These are phyloP conservation scores for Mormyrus iriodes DNA, from an alignment of 2,113 vertebrate species.

Conservation along the genomic window DNA sequence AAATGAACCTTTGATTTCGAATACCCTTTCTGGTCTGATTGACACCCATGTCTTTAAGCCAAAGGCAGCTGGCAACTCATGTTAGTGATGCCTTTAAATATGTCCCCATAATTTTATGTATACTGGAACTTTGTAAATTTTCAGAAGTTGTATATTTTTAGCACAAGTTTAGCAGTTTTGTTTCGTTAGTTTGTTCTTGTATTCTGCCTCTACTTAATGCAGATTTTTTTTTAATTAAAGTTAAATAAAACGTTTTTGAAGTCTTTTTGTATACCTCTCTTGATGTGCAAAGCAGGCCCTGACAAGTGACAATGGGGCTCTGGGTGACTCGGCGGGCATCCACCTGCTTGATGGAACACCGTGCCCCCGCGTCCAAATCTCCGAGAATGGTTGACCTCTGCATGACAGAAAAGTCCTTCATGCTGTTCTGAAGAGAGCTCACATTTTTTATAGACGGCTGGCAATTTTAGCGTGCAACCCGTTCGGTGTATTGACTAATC, in stretches of 20 bases:
- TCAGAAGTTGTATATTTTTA: conserved; percentile 64
- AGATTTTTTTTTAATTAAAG: conserved; percentile 18
- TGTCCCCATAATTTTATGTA: conserved; percentile 38
- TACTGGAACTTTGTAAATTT: conserved; percentile 62
- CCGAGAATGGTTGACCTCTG: neutral
- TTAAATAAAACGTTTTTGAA: conserved; percentile 15
- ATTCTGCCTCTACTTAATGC: conserved; percentile 47
- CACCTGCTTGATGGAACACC: neutral
- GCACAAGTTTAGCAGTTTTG: conserved; percentile 41
- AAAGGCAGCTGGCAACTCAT: conserved; percentile 29
- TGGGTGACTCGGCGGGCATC: neutral
- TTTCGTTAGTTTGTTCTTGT: conserved; percentile 54
- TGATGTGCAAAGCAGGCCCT: neutral
- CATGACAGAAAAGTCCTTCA: neutral
- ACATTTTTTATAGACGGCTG: neutral
- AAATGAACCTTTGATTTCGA: neutral
- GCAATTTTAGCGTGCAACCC: neutral
- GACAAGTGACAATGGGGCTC: no score
- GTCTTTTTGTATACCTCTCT: neutral
- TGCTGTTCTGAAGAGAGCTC: neutral
- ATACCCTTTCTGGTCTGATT: neutral
- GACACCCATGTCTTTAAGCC: neutral
- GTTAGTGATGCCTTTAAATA: conserved; percentile 36
- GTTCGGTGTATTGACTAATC: neutral
- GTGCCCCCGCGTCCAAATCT: neutral